Evolutionary conservation across 2,888 invertebrate species (phyloP).

Genomic region (Colletes collaris): DNA sequence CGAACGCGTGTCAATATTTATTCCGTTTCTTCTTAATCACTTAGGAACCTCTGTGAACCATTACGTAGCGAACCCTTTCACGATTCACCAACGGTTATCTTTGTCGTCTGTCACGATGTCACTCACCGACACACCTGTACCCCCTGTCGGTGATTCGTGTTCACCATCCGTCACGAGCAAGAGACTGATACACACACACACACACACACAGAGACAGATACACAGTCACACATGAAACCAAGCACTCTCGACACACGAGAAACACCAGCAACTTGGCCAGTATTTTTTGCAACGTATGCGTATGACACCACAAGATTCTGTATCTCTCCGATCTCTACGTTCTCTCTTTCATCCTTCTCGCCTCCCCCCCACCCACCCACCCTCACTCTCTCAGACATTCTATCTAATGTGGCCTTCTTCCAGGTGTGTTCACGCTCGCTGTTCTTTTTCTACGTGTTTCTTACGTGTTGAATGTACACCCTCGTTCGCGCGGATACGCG

Average conservation of each 20-base stretch:
- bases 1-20: slow-evolving; percentile 37
- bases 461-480: slow-evolving; percentile 17
- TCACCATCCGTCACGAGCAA: neutral
- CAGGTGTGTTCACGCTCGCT: slow-evolving; percentile 53
- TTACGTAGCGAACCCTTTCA: slow-evolving; percentile 80
- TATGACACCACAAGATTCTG: slow-evolving; percentile 34
- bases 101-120: slow-evolving; percentile 61
- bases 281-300: slow-evolving; percentile 49
- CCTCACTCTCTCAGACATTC: slow-evolving; percentile 18
- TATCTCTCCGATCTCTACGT: slow-evolving; percentile 31
- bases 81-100: slow-evolving; percentile 57
- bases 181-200: neutral
- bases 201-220: neutral
- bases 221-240: neutral
- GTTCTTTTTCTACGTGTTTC: slow-evolving; percentile 25
- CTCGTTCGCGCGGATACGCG: neutral
- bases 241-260: neutral
- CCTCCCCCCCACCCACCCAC: slow-evolving; percentile 5
- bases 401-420: slow-evolving; percentile 58
- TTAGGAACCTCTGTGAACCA: slow-evolving; percentile 79
- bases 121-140: slow-evolving; percentile 33
- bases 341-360: slow-evolving; percentile 16
- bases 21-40: slow-evolving; percentile 25
- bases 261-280: slow-evolving; percentile 18
- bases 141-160: neutral